phyloP scores from a whole-genome alignment of 2,888 invertebrate genomes.

The Drosophila koepferae region DNA sequence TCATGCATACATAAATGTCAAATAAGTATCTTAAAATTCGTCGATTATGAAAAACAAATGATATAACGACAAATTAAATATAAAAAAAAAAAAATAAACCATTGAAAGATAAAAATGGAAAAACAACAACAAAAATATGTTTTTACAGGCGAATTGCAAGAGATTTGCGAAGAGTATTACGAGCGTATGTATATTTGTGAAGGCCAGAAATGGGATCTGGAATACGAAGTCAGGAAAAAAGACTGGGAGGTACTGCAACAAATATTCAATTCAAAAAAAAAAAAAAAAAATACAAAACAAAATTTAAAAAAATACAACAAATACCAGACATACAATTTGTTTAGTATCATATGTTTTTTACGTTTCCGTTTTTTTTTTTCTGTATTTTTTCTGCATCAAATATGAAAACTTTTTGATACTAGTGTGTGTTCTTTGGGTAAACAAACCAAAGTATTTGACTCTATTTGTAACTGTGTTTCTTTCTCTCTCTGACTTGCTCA shows the following conservation, averaged over 20 bases:
- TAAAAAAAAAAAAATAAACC: slow-evolving; percentile 25
- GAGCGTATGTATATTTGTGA: slow-evolving; percentile 98
- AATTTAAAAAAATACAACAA: slow-evolving; percentile 32
- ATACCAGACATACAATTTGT: slow-evolving; percentile 57
- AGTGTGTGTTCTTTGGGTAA: slow-evolving; percentile 28
- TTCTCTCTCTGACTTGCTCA: slow-evolving; percentile 56
- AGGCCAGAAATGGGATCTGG: slow-evolving; percentile 99
- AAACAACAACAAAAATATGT: slow-evolving; percentile 48
- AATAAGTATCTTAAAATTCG: slow-evolving; percentile 44
- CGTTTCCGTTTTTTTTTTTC: slow-evolving; percentile 49
- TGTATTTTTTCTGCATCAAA: slow-evolving; percentile 50
- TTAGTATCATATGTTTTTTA: slow-evolving; percentile 61
- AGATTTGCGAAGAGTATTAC: slow-evolving; percentile 98
- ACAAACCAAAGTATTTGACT: slow-evolving; percentile 47
- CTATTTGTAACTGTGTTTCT: slow-evolving; percentile 63
- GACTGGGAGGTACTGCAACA: slow-evolving; percentile 97
- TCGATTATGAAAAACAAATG: slow-evolving; percentile 18
- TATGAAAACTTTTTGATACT: slow-evolving; percentile 38
- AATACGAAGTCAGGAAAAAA: slow-evolving; percentile 99
- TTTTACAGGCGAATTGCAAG: slow-evolving; percentile 90
- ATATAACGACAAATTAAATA: slow-evolving; percentile 21
- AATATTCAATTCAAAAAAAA: slow-evolving; percentile 53
- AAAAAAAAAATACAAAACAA: slow-evolving; percentile 48
- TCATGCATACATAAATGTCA: slow-evolving; percentile 39
- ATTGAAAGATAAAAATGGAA: slow-evolving; percentile 15